A percentile compares a stretch with the other conserved stretches of the same genome.
Conservation (phyloP, 2,113 vertebrate species). For the Bufo gargarizans region DNA sequence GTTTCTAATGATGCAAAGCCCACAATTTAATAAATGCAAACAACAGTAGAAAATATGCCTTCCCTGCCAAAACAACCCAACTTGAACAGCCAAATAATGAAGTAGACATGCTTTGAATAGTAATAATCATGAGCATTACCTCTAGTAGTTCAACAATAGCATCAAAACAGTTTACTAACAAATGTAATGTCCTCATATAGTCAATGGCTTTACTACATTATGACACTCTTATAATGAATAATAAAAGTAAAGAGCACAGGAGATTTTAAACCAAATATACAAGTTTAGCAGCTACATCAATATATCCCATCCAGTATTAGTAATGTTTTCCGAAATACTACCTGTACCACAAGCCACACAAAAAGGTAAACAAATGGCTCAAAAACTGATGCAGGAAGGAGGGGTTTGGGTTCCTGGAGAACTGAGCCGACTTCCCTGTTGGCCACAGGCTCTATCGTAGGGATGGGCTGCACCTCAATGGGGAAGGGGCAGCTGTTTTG, state of each 20-base stretch:
- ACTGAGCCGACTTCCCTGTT: no score
- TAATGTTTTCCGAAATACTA: no score
- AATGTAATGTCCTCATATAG: not conserved
- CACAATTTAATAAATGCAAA: conserved; percentile 65
- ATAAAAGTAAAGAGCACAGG: no score
- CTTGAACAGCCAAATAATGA: conserved; percentile 42
- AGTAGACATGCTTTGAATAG: not conserved
- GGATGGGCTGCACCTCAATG: no score
- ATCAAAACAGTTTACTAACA: not conserved
- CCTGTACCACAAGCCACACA: no score
- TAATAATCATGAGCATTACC: not conserved
- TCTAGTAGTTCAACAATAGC: not conserved
- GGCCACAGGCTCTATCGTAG: no score
- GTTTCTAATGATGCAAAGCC: conserved; percentile 66
- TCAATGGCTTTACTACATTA: no score
- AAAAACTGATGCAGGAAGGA: no score
- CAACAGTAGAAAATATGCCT: conserved; percentile 58
- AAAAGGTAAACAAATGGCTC: no score
- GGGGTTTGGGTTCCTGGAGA: no score
- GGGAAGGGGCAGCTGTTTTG: no score
- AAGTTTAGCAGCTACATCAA: not conserved
- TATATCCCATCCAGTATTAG: not conserved
- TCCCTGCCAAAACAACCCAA: conserved; percentile 62
- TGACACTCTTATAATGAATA: no score
- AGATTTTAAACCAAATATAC: not conserved